These are phyloP conservation scores for Prinia subflava DNA, from an alignment of 2,113 vertebrate genomes.

Conservation along the genomic window DNA sequence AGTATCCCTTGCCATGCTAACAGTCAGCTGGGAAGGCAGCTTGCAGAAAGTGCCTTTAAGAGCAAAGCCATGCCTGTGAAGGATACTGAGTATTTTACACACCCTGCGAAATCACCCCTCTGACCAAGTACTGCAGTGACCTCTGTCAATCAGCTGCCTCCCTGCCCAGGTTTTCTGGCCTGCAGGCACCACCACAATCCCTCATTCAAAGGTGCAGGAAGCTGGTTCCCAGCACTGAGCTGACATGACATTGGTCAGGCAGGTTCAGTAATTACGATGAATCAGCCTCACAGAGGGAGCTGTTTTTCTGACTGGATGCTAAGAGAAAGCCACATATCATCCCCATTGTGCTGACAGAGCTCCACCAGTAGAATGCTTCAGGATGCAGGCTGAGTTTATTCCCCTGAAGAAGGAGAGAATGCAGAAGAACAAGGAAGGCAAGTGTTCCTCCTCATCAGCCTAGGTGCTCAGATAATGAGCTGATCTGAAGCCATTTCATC, in stretches of 20 bases:
- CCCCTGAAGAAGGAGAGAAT: neutral
- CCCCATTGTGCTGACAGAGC: neutral
- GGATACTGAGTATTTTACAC: neutral
- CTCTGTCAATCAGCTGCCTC: neutral
- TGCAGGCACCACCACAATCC: neutral
- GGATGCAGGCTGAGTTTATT: neutral
- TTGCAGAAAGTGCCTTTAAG: neutral
- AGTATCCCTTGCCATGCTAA: neutral
- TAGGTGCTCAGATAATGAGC: neutral
- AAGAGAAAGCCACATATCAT: neutral
- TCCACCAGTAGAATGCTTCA: neutral
- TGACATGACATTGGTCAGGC: neutral
- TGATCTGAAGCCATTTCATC: neutral
- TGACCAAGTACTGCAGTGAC: neutral
- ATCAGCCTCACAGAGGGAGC: neutral
- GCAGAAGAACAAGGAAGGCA: neutral
- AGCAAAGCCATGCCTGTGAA: neutral
- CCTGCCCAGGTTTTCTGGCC: neutral
- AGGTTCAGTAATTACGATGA: neutral
- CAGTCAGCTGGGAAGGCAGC: neutral
- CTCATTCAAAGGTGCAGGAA: neutral
- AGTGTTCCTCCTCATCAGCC: neutral
- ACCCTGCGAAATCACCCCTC: accelerated
- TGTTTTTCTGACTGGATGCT: neutral
- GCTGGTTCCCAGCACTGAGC: neutral